Evolutionary conservation across 2,888 invertebrate genomes (phyloP), one percentile per base, ranked within the genome.

Genomic region (Actias luna): DNA sequence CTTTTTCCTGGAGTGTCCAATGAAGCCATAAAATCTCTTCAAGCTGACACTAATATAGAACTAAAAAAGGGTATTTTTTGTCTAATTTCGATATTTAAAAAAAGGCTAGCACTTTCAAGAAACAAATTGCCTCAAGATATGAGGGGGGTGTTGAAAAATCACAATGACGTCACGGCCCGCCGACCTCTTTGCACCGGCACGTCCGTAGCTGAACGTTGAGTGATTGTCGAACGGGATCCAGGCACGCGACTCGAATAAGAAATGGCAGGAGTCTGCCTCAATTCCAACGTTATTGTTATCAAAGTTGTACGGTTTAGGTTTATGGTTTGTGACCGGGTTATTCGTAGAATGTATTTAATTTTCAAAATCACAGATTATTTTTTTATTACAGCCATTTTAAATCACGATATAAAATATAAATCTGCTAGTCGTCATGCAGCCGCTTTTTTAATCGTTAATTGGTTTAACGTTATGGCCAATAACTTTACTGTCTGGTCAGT

Each of bases 91-190:
- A n/a, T 7, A 7, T 5, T 18, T 25, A 50, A 50, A 22, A 50
- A 2, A 25, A 22, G 4, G 46, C 25, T 3, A 7, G 1, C 50
- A 3, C 50, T 16, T 5, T 7, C 29, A 29, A 29, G 10, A 18
- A 29, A 63, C 59, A 36, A 16, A 18, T 18, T 12, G 58, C 63
- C 62, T 60, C 58, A 61, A 42, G 52, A 55, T 39, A 12, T 10
- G 8, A 42, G 18, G 33, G 63, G 59, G 59, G n/a, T 57, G 61
- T 65, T 67, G 65, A 67, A 63, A 65, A 67, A 67, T 69, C 58
- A 59, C 52, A 50, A 33, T 69, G 65, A 67, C 66, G 66, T 69
- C 66, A 69, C 65, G 8, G 36, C 29, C 60, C 64, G 46, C 58
- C 63, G 55, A 27, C 55, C 55, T 29, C 29, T 50, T 50, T 25